Percentiles rank a stretch among this genome's conserved stretches.
Conservation (phyloP, 2,797 vertebrate genomes). For the Amblyraja radiata region DNA sequence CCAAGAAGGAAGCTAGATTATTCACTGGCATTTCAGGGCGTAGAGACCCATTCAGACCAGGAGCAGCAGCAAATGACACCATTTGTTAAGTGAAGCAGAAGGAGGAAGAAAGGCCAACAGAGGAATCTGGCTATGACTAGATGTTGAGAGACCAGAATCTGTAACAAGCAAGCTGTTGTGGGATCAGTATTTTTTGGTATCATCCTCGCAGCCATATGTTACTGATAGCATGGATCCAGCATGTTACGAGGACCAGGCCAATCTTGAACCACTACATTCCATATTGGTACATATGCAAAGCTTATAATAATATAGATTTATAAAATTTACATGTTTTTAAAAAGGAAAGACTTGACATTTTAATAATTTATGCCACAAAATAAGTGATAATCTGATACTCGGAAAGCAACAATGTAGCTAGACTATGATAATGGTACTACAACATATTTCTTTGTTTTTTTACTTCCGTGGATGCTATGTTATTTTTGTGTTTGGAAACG, state of each 20-base stretch:
- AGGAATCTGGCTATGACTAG: not conserved
- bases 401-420: not conserved
- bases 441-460: not conserved
- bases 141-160: not conserved
- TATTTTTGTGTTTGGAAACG: not conserved
- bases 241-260: not conserved
- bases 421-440: not conserved
- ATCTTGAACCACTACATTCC: not conserved
- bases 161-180: not conserved
- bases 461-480: not conserved
- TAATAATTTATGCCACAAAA: not conserved
- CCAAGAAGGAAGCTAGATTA: not conserved
- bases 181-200: not conserved
- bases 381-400: constrained; percentile 1
- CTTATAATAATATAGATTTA: not conserved
- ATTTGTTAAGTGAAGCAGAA: not conserved
- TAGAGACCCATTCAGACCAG: not conserved
- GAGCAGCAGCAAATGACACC: not conserved
- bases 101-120: not conserved
- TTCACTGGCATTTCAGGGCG: not conserved
- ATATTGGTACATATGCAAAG: not conserved
- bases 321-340: constrained; percentile 9
- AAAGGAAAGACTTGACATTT: not conserved
- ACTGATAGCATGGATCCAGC: constrained; percentile 1
- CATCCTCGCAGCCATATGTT: not conserved